Conservation (phyloP, 2,888 invertebrate species). For the Hirtodrosophila alboralis region DNA sequence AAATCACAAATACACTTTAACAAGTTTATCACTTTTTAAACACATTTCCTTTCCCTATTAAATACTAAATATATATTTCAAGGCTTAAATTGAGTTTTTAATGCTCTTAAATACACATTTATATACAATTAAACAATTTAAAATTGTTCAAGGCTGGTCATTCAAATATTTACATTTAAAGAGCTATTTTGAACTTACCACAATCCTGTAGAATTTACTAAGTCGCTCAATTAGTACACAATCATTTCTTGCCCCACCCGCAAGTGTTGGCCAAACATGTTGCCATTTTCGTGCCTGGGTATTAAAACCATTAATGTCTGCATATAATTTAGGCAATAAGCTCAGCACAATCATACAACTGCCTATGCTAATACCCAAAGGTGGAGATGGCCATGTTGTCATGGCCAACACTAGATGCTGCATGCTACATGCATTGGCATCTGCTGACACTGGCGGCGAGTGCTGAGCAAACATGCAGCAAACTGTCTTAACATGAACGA, state of each 20-base stretch:
- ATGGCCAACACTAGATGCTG: constrained; percentile 37
- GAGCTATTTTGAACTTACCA: neutral
- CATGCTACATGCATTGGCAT: constrained; percentile 62
- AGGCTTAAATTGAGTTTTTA: too few relatives aligned
- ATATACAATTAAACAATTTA: too few relatives aligned
- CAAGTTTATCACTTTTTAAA: too few relatives aligned
- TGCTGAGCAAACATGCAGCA: constrained; percentile 55
- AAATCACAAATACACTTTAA: too few relatives aligned
- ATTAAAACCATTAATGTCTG: constrained; percentile 37
- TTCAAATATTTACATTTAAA: neutral
- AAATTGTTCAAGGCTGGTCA: too few relatives aligned
- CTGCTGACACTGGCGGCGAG: constrained; percentile 59
- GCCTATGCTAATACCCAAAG: constrained; percentile 1
- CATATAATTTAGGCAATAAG: constrained; percentile 51
- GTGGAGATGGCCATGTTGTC: constrained; percentile 43
- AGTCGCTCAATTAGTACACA: constrained; percentile 31
- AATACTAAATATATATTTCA: too few relatives aligned
- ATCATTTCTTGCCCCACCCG: constrained; percentile 7
- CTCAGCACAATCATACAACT: constrained; percentile 14
- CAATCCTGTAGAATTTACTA: constrained; percentile 11
- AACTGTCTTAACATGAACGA: constrained; percentile 33
- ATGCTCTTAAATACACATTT: too few relatives aligned
- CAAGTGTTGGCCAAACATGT: constrained; percentile 11
- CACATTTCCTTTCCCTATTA: too few relatives aligned
- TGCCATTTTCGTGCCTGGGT: constrained; percentile 15